A percentile compares a stretch with the other conserved stretches of the same genome.
Conservation (phyloP, 2,113 vertebrate species). For the Stegastes partitus region DNA sequence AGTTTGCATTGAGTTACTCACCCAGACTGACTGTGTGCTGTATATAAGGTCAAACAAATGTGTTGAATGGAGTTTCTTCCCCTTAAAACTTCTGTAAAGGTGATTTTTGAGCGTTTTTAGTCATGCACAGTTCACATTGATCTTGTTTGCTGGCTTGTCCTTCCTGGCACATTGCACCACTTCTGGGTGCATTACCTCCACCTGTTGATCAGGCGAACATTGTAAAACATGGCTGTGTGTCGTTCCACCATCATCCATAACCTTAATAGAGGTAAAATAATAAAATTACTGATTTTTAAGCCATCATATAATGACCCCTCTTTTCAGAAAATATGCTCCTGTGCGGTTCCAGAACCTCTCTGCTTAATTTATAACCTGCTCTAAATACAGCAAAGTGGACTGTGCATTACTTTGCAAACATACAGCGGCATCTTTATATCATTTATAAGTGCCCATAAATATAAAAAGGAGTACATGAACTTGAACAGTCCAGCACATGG, state of each 20-base stretch:
- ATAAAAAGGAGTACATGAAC: not conserved
- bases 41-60: not conserved
- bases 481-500: conserved; percentile 1
- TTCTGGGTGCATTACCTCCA: not conserved
- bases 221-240: too few species aligned
- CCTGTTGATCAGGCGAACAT: not conserved
- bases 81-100: not conserved
- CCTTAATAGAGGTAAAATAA: not conserved
- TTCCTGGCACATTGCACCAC: not conserved
- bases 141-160: not conserved
- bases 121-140: too few species aligned
- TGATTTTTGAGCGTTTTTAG: not conserved
- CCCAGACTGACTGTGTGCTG: not conserved
- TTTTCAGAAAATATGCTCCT: not conserved
- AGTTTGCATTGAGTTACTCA: not conserved
- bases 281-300: not conserved
- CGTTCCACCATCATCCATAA: too few species aligned
- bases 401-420: not conserved
- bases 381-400: not conserved
- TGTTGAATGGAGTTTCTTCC: not conserved
- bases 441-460: not conserved
- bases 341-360: not conserved
- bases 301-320: not conserved
- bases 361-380: not conserved
- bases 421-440: not conserved